These are phyloP conservation scores for Drosophila yooni DNA, from an alignment of 2,888 invertebrate species.

Conservation along the genomic window DNA sequence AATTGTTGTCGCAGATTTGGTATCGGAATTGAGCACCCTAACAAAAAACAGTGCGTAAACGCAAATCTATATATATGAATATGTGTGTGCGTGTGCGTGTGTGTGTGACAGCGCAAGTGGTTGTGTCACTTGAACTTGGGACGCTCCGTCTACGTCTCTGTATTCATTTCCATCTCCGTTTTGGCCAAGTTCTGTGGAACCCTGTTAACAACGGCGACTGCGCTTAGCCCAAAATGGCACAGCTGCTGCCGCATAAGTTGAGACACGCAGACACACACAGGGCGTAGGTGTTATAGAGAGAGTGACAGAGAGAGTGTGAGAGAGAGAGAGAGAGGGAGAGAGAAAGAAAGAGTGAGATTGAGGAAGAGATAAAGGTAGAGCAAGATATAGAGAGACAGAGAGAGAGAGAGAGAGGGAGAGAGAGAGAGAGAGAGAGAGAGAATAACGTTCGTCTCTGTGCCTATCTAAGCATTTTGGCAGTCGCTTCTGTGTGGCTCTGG, in stretches of 20 bases:
- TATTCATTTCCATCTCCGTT: slow-evolving; percentile 8
- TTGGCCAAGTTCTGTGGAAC: slow-evolving; percentile 34
- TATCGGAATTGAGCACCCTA: slow-evolving; percentile 84
- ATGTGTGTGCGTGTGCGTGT: slow-evolving; percentile 3
- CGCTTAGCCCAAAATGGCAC: slow-evolving; percentile 52
- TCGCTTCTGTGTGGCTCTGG: slow-evolving; percentile 47
- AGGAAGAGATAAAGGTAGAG: slow-evolving; percentile 3
- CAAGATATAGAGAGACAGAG: neutral
- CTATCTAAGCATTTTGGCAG: slow-evolving; percentile 46
- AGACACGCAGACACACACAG: slow-evolving; percentile 24
- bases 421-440: neutral
- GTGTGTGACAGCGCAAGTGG: slow-evolving; percentile 31
- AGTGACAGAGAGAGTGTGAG: slow-evolving; percentile 1
- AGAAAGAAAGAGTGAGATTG: neutral
- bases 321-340: neutral
- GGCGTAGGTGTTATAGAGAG: slow-evolving; percentile 5
- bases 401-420: slow-evolving; percentile 1
- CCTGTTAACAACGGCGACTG: slow-evolving; percentile 45
- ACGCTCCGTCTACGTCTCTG: slow-evolving; percentile 9
- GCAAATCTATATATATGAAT: neutral
- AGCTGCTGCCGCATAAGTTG: slow-evolving; percentile 64
- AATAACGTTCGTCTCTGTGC: slow-evolving; percentile 21
- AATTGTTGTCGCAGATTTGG: slow-evolving; percentile 84
- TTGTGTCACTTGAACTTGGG: slow-evolving; percentile 69
- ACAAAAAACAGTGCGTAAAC: slow-evolving; percentile 26